Base-by-base conservation (phyloP, 2,797 vertebrate genomes). In the Nyctalus aviator region DNA sequence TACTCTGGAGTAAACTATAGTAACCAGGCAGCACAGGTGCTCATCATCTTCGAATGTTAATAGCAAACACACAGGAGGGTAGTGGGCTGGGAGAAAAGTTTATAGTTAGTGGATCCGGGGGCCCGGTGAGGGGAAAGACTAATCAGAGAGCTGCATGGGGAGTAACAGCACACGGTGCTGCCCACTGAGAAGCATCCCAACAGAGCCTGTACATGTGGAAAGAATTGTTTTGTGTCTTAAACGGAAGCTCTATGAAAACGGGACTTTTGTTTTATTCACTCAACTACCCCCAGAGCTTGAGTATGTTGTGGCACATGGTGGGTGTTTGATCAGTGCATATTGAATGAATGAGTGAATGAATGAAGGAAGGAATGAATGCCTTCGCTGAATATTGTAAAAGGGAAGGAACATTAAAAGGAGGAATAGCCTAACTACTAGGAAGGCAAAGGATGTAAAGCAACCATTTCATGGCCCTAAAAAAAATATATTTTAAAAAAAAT, bases 211-310 rank as follows among this genome's bases (percentile, higher is more conserved):
- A 48, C 23, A 25, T 79, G 91, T 21, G 44, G 50, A 83, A 94
- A 73, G 92, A 88, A 57, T 62, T 76, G 37, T 32, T n/a, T 90
- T 85, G 64, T 83, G 68, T 87, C 62, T 64, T 44, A 55, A 83
- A 64, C 71, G n/a, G 72, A 69, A 84, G 41, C 11, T 59, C 62
- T 76, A 8, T 27, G 8, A 81, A 89, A 81, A 79, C 1, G 41
- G 18, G 48, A 81, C 83, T 88, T 92, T 66, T 46, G 32, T 81
- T 62, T 66, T 8, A 15, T 55, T 83, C 50, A 46, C 69, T 57
- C 59, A 83, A 90, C 55, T 35, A 71, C 25, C 62, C 64, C 13
- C n/a, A 85, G 71, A 69, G 30, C 50, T 93, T 35, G 20, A 53
- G 48, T 10, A 5, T 86, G 57, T 59, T 25, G 3, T 12, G n/a